Evolutionary conservation across 92 coral and sea anemone genomes (phyloP).

Genomic region (Parazoanthus atlanticus): DNA sequence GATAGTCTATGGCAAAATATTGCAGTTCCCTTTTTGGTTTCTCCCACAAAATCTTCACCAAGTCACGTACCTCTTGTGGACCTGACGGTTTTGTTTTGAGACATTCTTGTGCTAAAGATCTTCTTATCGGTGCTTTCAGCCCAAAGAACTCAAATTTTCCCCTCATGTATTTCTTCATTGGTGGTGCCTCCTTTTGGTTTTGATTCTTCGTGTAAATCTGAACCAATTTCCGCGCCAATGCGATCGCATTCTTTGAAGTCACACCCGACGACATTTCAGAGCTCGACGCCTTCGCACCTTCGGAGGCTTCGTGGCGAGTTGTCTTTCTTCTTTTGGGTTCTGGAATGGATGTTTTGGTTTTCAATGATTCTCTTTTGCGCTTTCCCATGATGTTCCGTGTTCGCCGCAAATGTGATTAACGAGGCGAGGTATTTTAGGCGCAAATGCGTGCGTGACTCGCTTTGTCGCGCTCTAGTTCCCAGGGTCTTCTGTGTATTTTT

Average conservation of each 20-base stretch:
- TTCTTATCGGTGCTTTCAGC: constrained; percentile 74
- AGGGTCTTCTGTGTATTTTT: too few relatives aligned
- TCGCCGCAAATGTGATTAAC: background rate
- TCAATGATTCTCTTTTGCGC: constrained; percentile 21
- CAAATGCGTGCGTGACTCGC: too few relatives aligned
- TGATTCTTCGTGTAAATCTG: constrained; percentile 62
- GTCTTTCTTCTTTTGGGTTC: constrained; percentile 28
- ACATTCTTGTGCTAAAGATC: constrained; percentile 66
- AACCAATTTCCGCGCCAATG: constrained; percentile 59
- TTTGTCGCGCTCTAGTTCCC: too few relatives aligned
- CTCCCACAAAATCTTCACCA: constrained; percentile 75
- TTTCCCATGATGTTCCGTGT: constrained; percentile 7
- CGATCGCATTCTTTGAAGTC: constrained; percentile 12
- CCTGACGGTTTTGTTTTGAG: constrained; percentile 50
- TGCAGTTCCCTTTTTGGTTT: constrained; percentile 92
- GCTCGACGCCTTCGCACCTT: background rate
- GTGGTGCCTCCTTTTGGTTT: constrained; percentile 62
- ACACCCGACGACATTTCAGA: background rate
- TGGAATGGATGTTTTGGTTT: background rate
- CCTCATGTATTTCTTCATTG: constrained; percentile 95
- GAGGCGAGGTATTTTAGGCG: too few relatives aligned
- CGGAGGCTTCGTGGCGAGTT: background rate
- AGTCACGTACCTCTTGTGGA: constrained; percentile 58
- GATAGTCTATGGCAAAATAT: constrained; percentile 76
- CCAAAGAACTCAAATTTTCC: constrained; percentile 91